A percentile compares a stretch with the other conserved stretches of the same genome.
phyloP scores from a whole-genome alignment of 2,113 vertebrate species.

The Crotalus viridis region DNA sequence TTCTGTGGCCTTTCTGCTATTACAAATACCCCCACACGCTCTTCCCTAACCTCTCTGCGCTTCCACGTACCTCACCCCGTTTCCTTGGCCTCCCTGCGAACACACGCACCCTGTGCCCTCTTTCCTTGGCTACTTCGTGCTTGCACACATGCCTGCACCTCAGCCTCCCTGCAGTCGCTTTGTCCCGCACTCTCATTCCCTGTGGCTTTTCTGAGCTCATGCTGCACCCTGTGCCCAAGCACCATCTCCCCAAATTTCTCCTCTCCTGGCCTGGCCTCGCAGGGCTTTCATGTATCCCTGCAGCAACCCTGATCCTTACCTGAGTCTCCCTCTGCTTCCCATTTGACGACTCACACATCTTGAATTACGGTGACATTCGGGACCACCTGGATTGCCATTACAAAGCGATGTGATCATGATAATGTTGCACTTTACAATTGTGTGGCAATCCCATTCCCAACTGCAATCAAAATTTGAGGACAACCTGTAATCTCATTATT shows the following conservation, averaged over 20 bases:
- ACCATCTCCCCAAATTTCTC: neutral
- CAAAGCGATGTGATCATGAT: neutral
- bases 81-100: neutral
- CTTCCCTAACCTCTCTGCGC: neutral
- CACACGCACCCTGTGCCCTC: neutral
- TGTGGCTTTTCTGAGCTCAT: neutral
- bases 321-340: neutral
- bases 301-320: neutral
- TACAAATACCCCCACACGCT: neutral
- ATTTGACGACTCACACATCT: neutral
- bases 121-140: neutral
- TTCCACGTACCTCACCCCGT: neutral
- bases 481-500: neutral
- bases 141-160: neutral
- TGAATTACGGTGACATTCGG: neutral
- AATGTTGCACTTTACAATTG: neutral
- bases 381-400: neutral
- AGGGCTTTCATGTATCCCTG: neutral
- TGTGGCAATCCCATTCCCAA: neutral
- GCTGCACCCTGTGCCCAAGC: neutral
- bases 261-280: neutral
- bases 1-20: too few species aligned
- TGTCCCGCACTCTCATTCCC: neutral
- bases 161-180: neutral
- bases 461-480: neutral